phyloP scores from a whole-genome alignment of 2,113 vertebrate genomes.

The Myotis davidii region DNA sequence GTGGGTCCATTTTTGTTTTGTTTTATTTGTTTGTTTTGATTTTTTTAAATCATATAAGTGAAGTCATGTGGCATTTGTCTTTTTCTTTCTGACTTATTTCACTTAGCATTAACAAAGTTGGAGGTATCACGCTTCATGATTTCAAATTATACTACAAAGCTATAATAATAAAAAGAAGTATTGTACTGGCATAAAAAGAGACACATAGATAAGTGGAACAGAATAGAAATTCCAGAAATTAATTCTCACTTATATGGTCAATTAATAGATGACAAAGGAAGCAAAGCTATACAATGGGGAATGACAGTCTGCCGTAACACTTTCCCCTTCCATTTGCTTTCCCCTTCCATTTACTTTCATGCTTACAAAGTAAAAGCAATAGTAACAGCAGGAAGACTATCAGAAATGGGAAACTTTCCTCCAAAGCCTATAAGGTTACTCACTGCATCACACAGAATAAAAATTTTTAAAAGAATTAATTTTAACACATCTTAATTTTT shows the following conservation, averaged over 20 bases:
- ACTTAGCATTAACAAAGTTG: neutral
- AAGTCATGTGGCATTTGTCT: neutral
- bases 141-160: neutral
- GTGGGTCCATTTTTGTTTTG: neutral
- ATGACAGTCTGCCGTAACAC: neutral
- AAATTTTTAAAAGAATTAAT: neutral
- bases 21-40: neutral
- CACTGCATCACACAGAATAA: neutral
- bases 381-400: neutral
- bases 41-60: neutral
- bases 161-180: neutral
- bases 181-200: neutral
- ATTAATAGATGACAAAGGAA: neutral
- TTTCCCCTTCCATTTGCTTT: neutral
- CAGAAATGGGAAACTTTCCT: neutral
- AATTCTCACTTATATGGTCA: neutral
- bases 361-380: neutral
- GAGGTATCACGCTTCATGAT: neutral
- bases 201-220: neutral
- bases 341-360: neutral
- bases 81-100: neutral
- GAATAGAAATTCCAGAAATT: neutral
- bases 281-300: neutral
- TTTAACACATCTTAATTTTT: neutral
- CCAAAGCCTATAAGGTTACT: neutral